Evolutionary conservation across 2,797 vertebrate genomes (phyloP).

Genomic region (Serranus cabrilla): DNA sequence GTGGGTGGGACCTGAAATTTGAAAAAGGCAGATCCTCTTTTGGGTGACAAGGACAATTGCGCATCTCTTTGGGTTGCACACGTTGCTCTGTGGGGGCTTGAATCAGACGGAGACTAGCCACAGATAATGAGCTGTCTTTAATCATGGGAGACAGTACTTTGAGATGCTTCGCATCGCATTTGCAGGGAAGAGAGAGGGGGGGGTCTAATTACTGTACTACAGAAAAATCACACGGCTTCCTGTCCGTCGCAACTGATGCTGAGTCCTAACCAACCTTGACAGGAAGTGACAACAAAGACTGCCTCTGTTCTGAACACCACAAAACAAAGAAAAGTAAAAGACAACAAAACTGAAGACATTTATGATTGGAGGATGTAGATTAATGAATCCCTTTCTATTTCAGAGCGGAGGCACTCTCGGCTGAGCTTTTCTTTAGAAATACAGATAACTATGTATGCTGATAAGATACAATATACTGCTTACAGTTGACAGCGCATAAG

Average conservation of each 20-base stretch:
- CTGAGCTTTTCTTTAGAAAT: slow-evolving; percentile 30
- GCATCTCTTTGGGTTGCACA: slow-evolving; percentile 56
- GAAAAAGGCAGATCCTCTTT: slow-evolving; percentile 57
- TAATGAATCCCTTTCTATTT: slow-evolving; percentile 54
- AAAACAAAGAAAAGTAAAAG: slow-evolving; percentile 85
- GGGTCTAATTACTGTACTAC: slow-evolving; percentile 93
- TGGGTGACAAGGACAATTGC: slow-evolving; percentile 63
- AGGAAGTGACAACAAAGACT: slow-evolving; percentile 94
- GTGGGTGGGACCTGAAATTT: slow-evolving; percentile 42
- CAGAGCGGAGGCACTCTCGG: slow-evolving; percentile 23
- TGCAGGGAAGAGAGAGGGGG: slow-evolving; percentile 89
- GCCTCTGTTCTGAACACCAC: slow-evolving; percentile 86
- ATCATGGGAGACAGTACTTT: slow-evolving; percentile 95
- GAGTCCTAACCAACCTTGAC: slow-evolving; percentile 92
- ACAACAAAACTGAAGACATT: slow-evolving; percentile 64
- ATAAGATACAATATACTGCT: slow-evolving; percentile 28
- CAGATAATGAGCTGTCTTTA: slow-evolving; percentile 99
- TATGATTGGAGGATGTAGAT: slow-evolving; percentile 52
- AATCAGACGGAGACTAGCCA: slow-evolving; percentile 94
- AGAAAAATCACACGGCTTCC: slow-evolving; percentile 83
- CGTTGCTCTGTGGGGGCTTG: slow-evolving; percentile 83
- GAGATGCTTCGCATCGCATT: slow-evolving; percentile 96
- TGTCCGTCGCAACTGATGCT: slow-evolving; percentile 89
- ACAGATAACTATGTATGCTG: slow-evolving; percentile 34
- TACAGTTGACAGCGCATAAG: slow-evolving; percentile 58